Percentiles rank a stretch among this genome's conserved stretches.
phyloP scores from a whole-genome alignment of 23 tunicate species.

The Oikopleura albicans region DNA sequence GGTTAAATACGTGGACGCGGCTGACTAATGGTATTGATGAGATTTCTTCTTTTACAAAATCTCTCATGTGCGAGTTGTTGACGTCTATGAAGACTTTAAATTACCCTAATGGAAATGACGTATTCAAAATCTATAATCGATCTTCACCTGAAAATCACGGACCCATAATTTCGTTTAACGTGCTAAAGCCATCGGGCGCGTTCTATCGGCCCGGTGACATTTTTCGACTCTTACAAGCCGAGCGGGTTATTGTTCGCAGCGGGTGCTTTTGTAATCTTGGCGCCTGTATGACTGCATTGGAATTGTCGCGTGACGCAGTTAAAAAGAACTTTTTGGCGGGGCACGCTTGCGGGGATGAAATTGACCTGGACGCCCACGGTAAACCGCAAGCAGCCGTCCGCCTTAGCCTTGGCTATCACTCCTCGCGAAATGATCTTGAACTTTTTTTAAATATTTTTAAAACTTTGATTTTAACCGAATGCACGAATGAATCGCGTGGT shows the following conservation, averaged over 20 bases:
- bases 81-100: neutral
- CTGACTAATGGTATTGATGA: neutral
- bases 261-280: slow-evolving; percentile 10
- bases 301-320: neutral
- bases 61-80: neutral
- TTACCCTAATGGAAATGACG: neutral
- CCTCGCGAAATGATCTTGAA: neutral
- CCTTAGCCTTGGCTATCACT: slow-evolving; percentile 1
- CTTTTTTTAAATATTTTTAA: neutral
- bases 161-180: neutral
- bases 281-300: neutral
- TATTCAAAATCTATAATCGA: neutral
- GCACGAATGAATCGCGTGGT: no score
- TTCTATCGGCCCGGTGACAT: slow-evolving; percentile 6
- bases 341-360: neutral
- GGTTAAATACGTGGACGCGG: neutral
- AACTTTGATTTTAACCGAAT: no score
- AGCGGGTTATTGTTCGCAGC: neutral
- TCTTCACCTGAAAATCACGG: neutral
- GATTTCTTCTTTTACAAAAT: neutral
- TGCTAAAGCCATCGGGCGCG: neutral
- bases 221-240: neutral
- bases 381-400: neutral
- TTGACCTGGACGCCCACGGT: neutral
- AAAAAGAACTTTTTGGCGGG: neutral